Base-by-base conservation (phyloP, 64 coral and sea anemone species). In the Astreopora myriophthalma region DNA sequence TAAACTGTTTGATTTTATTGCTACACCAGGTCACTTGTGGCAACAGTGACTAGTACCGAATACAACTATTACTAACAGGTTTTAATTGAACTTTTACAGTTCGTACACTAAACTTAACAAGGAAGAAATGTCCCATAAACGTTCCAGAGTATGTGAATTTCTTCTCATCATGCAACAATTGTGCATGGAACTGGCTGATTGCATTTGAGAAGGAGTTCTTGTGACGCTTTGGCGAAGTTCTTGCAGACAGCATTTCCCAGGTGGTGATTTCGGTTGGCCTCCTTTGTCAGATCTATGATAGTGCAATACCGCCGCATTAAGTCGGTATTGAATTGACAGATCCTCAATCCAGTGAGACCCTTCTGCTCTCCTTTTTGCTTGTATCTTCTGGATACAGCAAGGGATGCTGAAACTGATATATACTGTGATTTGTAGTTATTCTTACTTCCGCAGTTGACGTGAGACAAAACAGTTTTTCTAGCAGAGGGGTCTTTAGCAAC, bases 231-330 rank as follows among this genome's bases (percentile, higher is more conserved):
- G 24, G 85, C 69, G 46, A 87, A 87, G 40, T 87, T 87, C 16
- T 71, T 72, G 27, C 85, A 87, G 0, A 87, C 85, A 74, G 85
- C 85, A 9, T 87, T 87, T 72, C 85, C 85, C 20, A 87, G 34
- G 48, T 87, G 52, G 1, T 74, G 8, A 69, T 87, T 39, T 72
- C 85, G 85, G 40, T 72, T 87, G 19, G 22, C 85, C 8, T 73
- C 40, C 3, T 7, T 73, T 13, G 85, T 87, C 26, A 87, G 29
- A 20, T 87, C 85, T 5, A 87, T 19, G 24, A 55, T 72, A 24
- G 73, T 19, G 46, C 85, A 87, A 19, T 0, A 28, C 25, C 28
- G 22, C 0, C 38, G 85, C 23, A 87, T 14, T 1, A 6, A 20
- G 3, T 24, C 36, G 0, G 5, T 1, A 3, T 48, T 8, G 74